Percentiles rank a stretch among this genome's conserved stretches.
These are phyloP conservation scores for Uromys caudimaculatus DNA, from an alignment of 2,797 vertebrate genomes.

Conservation along the genomic window DNA sequence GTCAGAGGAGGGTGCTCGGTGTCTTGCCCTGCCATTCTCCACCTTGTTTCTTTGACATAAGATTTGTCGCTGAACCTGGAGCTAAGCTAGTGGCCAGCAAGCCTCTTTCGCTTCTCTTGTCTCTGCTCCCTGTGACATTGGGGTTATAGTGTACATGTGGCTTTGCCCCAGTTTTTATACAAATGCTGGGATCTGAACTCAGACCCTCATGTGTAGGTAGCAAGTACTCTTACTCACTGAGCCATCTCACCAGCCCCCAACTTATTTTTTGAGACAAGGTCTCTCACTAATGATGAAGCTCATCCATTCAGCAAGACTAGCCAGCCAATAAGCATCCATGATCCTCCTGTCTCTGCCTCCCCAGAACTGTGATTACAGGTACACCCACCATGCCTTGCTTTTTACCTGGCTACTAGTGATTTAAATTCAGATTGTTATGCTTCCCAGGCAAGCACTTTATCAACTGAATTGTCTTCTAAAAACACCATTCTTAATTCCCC, in stretches of 20 bases:
- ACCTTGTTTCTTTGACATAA: neutral
- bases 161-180: neutral
- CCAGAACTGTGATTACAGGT: neutral
- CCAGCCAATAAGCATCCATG: neutral
- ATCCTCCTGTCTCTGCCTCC: neutral
- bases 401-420: neutral
- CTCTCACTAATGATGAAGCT: neutral
- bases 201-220: neutral
- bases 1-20: neutral
- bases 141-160: neutral
- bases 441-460: neutral
- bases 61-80: neutral
- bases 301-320: neutral
- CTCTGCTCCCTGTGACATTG: neutral
- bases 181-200: neutral
- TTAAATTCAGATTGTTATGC: neutral
- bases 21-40: neutral
- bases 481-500: neutral
- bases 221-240: neutral
- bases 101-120: neutral
- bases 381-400: neutral
- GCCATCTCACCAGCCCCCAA: neutral
- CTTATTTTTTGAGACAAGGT: neutral
- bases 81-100: neutral
- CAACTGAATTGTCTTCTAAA: neutral